Conservation (phyloP, 2,113 vertebrate genomes). For the Sturnira hondurensis region DNA sequence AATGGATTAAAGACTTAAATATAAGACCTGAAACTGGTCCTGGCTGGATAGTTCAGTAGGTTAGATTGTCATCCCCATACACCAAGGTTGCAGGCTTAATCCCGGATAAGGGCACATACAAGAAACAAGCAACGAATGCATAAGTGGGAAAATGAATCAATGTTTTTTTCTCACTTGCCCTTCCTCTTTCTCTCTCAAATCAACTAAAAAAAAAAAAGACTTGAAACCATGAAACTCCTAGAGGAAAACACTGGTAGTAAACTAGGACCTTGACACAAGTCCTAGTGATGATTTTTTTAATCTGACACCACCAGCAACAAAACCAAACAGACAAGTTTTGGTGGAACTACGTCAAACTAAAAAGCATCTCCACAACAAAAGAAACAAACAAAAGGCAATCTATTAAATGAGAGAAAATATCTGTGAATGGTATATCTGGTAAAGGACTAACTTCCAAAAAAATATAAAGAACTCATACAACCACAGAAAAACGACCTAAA, state of each 20-base stretch:
- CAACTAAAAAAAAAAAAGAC: too few relatives aligned
- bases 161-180: too few relatives aligned
- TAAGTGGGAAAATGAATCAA: too few relatives aligned
- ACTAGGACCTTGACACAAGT: neutral
- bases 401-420: neutral
- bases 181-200: too few relatives aligned
- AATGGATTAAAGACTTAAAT: neutral
- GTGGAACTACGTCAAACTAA: neutral
- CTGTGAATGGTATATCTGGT: neutral
- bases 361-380: neutral
- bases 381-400: neutral
- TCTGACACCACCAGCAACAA: neutral
- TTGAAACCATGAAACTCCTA: neutral
- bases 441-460: neutral
- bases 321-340: neutral
- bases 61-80: too few relatives aligned
- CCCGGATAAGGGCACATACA: neutral
- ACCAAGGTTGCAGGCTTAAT: neutral
- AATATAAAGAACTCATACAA: neutral
- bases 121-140: too few relatives aligned
- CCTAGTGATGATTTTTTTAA: neutral
- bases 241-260: neutral
- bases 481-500: neutral
- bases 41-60: too few relatives aligned
- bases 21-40: neutral